phyloP scores from a whole-genome alignment of 2,888 invertebrate species.

The Leptopilina myrica region DNA sequence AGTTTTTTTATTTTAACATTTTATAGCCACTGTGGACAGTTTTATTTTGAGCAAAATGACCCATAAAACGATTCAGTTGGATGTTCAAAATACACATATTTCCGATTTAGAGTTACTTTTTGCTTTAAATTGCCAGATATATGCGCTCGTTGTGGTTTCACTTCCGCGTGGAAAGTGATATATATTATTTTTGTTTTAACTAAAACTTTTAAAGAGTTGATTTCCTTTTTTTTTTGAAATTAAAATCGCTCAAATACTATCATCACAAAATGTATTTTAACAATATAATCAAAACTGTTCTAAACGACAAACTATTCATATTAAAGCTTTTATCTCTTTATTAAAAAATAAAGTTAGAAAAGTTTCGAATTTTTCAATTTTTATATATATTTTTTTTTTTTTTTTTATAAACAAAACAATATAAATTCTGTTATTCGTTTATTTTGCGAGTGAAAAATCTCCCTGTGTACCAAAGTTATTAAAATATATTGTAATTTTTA shows the following conservation, averaged over 20 bases:
- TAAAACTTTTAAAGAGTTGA: neutral
- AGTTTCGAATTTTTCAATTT: no score
- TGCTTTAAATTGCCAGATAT: neutral
- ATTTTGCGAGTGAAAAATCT: no score
- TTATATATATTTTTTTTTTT: no score
- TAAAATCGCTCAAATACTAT: neutral
- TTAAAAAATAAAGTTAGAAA: no score
- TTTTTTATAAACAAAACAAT: no score
- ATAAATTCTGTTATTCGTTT: no score
- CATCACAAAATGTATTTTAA: neutral
- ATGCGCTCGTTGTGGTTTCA: neutral
- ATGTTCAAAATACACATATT: constrained; percentile 10
- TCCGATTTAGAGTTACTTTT: constrained; percentile 11
- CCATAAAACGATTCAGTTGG: constrained; percentile 5
- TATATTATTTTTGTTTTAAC: neutral
- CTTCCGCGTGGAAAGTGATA: neutral
- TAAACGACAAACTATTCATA: neutral
- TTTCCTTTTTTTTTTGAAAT: neutral
- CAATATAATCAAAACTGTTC: neutral
- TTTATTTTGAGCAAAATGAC: neutral
- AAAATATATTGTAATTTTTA: no score
- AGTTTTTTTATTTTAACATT: neutral
- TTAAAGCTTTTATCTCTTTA: neutral
- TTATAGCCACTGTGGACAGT: constrained; percentile 4
- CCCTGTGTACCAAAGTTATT: no score